phyloP scores from a whole-genome alignment of 2,888 invertebrate genomes.

The Nymphalis polychloros region DNA sequence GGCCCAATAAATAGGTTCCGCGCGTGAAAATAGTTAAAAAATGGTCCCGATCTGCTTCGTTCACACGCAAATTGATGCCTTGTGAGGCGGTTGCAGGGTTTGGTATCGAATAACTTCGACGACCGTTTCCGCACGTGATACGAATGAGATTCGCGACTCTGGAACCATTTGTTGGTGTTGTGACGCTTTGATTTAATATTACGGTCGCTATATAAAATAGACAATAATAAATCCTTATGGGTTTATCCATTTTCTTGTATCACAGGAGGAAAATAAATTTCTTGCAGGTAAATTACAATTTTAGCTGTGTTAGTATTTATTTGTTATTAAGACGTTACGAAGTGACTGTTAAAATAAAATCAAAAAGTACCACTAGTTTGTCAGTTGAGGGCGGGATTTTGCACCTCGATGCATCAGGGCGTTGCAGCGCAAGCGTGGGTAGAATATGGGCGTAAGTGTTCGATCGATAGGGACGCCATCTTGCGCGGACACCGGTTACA shows the following conservation, averaged over 20 bases:
- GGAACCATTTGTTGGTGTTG: conserved; percentile 51
- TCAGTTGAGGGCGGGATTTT: conserved; percentile 39
- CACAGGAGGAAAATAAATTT: conserved; percentile 4
- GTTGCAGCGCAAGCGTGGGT: conserved; percentile 76
- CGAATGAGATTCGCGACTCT: conserved; percentile 57
- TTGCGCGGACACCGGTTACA: conserved; percentile 65
- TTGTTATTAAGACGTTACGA: conserved; percentile 4
- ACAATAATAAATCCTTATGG: conserved; percentile 23
- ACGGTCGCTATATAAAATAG: conserved; percentile 28
- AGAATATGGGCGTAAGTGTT: conserved; percentile 66
- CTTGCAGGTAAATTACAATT: neutral
- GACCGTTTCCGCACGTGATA: conserved; percentile 50
- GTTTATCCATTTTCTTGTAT: conserved; percentile 5
- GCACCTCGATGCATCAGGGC: conserved; percentile 52
- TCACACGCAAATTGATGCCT: conserved; percentile 55
- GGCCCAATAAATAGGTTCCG: conserved; percentile 74
- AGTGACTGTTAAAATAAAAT: conserved; percentile 18
- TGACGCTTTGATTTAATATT: conserved; percentile 43
- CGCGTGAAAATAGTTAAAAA: conserved; percentile 76
- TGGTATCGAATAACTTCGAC: conserved; percentile 46
- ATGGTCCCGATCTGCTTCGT: conserved; percentile 49
- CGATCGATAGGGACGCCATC: conserved; percentile 77
- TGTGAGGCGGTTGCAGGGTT: conserved; percentile 49
- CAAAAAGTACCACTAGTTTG: conserved; percentile 23
- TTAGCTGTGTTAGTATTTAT: neutral